A percentile compares a stretch with the other conserved stretches of the same genome.
Evolutionary conservation across 1,140 invertebrate genomes (phyloP).

Genomic region (Polypedilum pembai): DNA sequence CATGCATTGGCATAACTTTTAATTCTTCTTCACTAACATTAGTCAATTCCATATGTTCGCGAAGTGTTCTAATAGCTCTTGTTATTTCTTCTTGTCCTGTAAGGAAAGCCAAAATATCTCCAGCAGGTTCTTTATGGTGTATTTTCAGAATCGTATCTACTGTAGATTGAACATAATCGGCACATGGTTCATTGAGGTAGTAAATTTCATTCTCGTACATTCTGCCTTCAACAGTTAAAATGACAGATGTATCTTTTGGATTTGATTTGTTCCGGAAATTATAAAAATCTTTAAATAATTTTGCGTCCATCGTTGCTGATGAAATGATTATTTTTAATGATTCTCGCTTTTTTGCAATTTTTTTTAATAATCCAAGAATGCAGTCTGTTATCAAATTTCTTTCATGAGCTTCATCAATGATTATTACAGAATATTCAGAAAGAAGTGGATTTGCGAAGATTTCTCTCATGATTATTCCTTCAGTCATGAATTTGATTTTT

Average conservation of each 20-base stretch:
- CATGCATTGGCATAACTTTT: constrained; percentile 85
- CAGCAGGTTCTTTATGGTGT: constrained; percentile 69
- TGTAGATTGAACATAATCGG: constrained; percentile 82
- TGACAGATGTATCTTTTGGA: constrained; percentile 62
- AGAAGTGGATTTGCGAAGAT: constrained; percentile 92
- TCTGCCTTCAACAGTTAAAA: constrained; percentile 83
- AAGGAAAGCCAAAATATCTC: constrained; percentile 89
- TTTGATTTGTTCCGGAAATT: constrained; percentile 56
- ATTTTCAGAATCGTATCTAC: constrained; percentile 87
- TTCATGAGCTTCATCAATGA: constrained; percentile 96
- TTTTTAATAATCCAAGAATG: constrained; percentile 87
- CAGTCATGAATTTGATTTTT: constrained; percentile 92
- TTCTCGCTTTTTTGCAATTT: constrained; percentile 79
- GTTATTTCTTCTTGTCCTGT: constrained; percentile 92
- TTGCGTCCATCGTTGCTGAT: constrained; percentile 92
- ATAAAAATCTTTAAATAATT: constrained; percentile 81
- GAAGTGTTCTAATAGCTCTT: constrained; percentile 58
- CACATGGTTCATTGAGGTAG: constrained; percentile 76
- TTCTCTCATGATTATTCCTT: constrained; percentile 88
- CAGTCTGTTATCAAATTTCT: constrained; percentile 89
- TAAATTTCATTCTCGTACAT: constrained; percentile 82
- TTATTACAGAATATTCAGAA: constrained; percentile 79
- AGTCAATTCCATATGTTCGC: constrained; percentile 54
- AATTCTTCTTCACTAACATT: constrained; percentile 53
- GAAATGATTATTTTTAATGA: constrained; percentile 82